phyloP scores from a whole-genome alignment of 1,140 invertebrate species.

The Lucilia cuprina region DNA sequence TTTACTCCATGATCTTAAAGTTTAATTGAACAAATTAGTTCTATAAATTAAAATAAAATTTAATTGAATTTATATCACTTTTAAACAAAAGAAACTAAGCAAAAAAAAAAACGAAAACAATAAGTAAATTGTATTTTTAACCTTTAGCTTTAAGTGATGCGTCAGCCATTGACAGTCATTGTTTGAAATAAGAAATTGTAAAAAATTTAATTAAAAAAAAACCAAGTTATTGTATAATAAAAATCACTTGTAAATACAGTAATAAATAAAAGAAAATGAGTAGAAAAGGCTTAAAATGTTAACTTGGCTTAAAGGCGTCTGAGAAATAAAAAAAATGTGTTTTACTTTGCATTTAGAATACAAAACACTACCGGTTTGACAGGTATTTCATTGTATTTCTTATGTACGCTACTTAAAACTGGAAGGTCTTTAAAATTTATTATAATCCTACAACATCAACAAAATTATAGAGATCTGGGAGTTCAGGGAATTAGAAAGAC shows the following conservation, averaged over 20 bases:
- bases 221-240: background rate
- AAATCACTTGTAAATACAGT: background rate
- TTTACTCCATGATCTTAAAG: background rate
- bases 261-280: no score
- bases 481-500: no score
- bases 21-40: constrained; percentile 5
- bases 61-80: constrained; percentile 8
- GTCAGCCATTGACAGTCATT: background rate
- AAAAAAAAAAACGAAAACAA: background rate
- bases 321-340: no score
- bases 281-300: no score
- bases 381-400: no score
- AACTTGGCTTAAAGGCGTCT: no score
- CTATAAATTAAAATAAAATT: background rate
- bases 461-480: no score
- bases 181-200: background rate
- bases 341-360: no score
- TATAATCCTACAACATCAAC: no score
- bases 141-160: background rate
- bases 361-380: no score
- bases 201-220: background rate
- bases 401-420: no score
- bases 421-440: no score
- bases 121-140: background rate
- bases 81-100: background rate